phyloP scores from a whole-genome alignment of 2,113 vertebrate species.

The Orthochromis indermauri region DNA sequence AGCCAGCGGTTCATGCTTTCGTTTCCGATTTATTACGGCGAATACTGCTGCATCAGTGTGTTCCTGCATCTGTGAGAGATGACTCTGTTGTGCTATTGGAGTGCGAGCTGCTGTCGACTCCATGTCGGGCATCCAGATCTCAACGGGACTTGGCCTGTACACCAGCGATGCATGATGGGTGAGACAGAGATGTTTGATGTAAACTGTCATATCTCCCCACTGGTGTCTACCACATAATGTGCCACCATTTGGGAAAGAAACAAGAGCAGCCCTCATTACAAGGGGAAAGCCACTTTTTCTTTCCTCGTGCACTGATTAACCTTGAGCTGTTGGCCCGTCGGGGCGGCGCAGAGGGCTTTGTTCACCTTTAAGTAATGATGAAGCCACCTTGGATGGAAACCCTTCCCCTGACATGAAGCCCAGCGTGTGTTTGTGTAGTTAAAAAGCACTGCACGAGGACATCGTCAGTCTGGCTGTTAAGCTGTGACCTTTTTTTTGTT shows the following conservation, averaged over 20 bases:
- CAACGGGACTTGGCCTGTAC: constrained; percentile 37
- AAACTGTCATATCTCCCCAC: constrained; percentile 42
- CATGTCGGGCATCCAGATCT: constrained; percentile 29
- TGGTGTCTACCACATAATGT: constrained; percentile 20
- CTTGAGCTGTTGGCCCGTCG: constrained; percentile 24
- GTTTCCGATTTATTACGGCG: constrained; percentile 36
- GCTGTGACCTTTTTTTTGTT: neutral
- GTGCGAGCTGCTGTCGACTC: constrained; percentile 13
- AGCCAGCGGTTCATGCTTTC: neutral
- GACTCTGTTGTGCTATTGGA: constrained; percentile 15
- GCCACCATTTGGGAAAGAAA: neutral
- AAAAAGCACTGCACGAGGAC: neutral
- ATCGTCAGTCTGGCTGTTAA: neutral
- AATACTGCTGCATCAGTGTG: constrained; percentile 48
- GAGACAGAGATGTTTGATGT: constrained; percentile 55
- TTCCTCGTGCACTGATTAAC: constrained; percentile 26
- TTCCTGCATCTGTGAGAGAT: constrained; percentile 15
- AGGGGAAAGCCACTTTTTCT: neutral
- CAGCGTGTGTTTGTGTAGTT: constrained; percentile 28
- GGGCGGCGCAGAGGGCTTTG: neutral
- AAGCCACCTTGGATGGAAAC: neutral
- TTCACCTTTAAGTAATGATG: constrained; percentile 33
- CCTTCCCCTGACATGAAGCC: neutral
- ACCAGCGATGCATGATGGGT: constrained; percentile 42
- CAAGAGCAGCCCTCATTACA: neutral